Percentiles rank a stretch among this genome's conserved stretches.
These are phyloP conservation scores for Tragelaphus strepsiceros DNA, from an alignment of 2,113 vertebrate species.

Conservation along the genomic window DNA sequence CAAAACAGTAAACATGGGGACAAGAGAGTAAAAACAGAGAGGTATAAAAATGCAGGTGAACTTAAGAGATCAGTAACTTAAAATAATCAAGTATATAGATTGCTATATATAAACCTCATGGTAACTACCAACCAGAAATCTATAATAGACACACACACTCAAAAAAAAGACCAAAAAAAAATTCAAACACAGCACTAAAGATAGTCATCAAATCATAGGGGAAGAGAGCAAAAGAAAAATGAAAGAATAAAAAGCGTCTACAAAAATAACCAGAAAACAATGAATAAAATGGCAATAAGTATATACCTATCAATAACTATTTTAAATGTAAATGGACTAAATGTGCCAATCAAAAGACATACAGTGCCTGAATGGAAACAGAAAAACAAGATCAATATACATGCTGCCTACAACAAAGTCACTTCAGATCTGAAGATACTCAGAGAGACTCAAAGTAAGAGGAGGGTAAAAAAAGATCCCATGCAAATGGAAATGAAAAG, in stretches of 20 bases:
- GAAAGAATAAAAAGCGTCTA: background rate
- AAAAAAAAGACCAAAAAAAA: background rate
- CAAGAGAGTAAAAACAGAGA: background rate
- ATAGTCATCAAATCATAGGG: background rate
- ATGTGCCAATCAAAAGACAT: background rate
- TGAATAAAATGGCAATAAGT: background rate
- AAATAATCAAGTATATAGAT: background rate
- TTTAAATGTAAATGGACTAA: background rate
- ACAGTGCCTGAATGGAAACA: background rate
- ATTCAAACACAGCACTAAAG: background rate
- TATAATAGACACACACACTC: background rate
- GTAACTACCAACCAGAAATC: background rate
- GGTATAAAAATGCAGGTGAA: background rate
- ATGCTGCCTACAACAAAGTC: background rate
- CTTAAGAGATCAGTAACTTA: background rate
- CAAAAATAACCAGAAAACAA: background rate
- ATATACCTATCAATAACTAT: background rate
- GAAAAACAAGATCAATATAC: background rate
- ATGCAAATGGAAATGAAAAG: background rate
- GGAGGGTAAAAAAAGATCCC: background rate
- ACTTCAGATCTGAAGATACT: background rate
- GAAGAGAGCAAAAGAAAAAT: background rate
- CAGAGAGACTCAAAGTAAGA: background rate
- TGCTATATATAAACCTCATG: background rate
- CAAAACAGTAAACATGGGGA: background rate